A percentile compares a stretch with the other conserved stretches of the same genome.
Evolutionary conservation across 2,888 invertebrate species (phyloP).

Genomic region (Pachydiplax longipennis): DNA sequence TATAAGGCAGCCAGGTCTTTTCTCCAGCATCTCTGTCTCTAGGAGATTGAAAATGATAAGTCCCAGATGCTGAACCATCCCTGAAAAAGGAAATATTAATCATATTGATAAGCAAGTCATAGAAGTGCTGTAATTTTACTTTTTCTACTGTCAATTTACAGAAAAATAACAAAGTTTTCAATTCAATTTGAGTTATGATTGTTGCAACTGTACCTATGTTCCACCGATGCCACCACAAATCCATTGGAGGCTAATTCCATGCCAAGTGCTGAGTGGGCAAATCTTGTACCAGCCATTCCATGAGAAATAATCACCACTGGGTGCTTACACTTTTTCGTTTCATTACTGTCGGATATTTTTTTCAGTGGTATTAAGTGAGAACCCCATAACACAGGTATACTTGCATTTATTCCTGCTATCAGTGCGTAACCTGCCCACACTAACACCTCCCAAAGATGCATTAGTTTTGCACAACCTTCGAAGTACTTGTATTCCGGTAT

Average conservation of each 20-base stretch:
- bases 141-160: no score
- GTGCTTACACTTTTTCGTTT: background rate
- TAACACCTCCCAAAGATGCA: background rate
- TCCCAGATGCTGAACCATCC: constrained; percentile 10
- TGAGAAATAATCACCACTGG: background rate
- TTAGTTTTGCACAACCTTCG: background rate
- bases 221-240: constrained; percentile 11
- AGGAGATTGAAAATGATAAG: background rate
- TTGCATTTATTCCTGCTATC: background rate
- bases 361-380: background rate
- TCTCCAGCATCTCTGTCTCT: background rate
- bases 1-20: constrained; percentile 23
- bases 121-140: no score
- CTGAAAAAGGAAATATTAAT: background rate
- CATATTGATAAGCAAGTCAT: no score
- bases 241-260: constrained; percentile 20
- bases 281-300: constrained; percentile 24
- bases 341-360: background rate
- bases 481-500: constrained; percentile 6
- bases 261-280: constrained; percentile 6
- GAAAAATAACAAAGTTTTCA: no score
- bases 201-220: background rate
- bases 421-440: background rate
- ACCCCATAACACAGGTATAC: constrained; percentile 16
- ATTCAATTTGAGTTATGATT: background rate